Evolutionary conservation across 2,113 vertebrate species (phyloP).

Genomic region (Machaerirhynchus nigripectus): DNA sequence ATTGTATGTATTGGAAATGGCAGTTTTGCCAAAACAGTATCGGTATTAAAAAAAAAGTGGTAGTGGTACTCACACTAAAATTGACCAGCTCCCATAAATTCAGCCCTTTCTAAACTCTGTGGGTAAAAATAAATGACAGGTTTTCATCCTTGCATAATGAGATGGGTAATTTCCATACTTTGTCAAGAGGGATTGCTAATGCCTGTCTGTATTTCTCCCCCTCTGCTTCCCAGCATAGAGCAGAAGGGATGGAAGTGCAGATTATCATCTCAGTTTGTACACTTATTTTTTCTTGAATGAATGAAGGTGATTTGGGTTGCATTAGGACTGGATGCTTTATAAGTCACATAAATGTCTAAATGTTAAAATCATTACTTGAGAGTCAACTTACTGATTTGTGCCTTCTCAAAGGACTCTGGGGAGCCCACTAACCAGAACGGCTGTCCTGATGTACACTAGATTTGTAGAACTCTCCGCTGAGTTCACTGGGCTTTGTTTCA

Average conservation of each 20-base stretch:
- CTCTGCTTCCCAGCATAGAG: not conserved
- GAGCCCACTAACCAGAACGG: fast-evolving
- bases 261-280: not conserved
- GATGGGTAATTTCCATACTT: not conserved
- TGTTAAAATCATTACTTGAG: not conserved
- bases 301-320: not conserved
- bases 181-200: not conserved
- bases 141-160: not conserved
- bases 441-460: not conserved
- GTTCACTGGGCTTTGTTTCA: slow-evolving; percentile 3
- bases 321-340: not conserved
- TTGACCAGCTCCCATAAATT: not conserved
- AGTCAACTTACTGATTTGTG: not conserved
- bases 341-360: not conserved
- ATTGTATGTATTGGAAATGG: not conserved
- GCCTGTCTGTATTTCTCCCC: not conserved
- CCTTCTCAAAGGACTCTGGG: not conserved
- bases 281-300: not conserved
- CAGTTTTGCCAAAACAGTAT: not conserved
- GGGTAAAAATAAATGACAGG: not conserved
- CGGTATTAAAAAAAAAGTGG: not conserved
- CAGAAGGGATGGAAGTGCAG: not conserved
- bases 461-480: not conserved
- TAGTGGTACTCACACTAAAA: not conserved
- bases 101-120: not conserved